Evolutionary conservation across 2,113 vertebrate genomes (phyloP), one percentile per base, ranked within the genome.

Genomic region (Rynchops niger): DNA sequence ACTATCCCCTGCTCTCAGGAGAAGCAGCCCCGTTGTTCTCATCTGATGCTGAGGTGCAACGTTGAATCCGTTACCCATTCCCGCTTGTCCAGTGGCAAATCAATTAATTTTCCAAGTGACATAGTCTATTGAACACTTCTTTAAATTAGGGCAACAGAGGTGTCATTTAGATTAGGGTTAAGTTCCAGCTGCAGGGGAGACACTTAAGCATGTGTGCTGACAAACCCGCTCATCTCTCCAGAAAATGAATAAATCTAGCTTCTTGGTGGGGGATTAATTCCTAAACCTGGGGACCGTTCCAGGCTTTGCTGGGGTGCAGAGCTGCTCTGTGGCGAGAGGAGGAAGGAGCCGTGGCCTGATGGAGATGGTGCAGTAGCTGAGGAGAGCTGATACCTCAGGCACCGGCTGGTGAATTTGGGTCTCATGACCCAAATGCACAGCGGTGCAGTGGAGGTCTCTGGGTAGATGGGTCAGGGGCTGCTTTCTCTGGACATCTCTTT

Each of bases 101-200:
- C 9, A 9, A 82, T 87, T 93, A 34, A 82, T 94, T 95, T 96
- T 91, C 70, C 82, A 82, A 93, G 77, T 76, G 65, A 88, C 74
- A 55, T 40, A 42, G 43, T 66, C 42, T 83, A 49, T 69, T 67
- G 76, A 82, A 40, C 40, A 15, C 19, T 86, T 82, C 58, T 56
- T 69, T 58, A 32, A 71, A 66, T 59, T 55, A 69, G 65, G 43
- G 30, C 34, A 77, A 65, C 34, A 11, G 65, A 85, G 52, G 49
- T 18, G 0, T n/a, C 58, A 73, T 73, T 88, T 87, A 76, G 47
- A 90, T 72, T 43, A 71, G 61, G 29, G 52, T 84, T 65, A 77
- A 86, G 49, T 67, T 93, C 27, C 65, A 88, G 56, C 86, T 91
- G 88, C 43, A 88, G 69, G 86, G 66, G 52, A 96, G 38, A 84